Evolutionary conservation across 2,888 invertebrate genomes (phyloP), one percentile per base, ranked within the genome.

Genomic region (Digitonthophagus gazella): DNA sequence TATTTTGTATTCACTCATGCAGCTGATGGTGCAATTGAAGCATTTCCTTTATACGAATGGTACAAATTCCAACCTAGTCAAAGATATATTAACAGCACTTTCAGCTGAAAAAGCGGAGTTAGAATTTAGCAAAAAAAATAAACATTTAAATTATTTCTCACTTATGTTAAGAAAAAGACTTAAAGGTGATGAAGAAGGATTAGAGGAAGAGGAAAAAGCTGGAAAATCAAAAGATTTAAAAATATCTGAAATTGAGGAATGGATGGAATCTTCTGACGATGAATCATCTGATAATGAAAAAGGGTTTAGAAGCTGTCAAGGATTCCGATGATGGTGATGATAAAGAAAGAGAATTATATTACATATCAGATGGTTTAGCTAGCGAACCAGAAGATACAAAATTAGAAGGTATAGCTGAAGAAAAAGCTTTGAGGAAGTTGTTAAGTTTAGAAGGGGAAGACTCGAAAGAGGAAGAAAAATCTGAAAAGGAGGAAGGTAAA

Each of bases 1-100:
- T 99, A 97, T 82, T 99, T 97, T 81, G 95, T 99, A 11, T 99
- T 99, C 80, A 96, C 96, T 0, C 97, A 98, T 83, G 96, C 96
- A 0, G 89, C 93, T 0, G 97, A 97, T 82, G 96, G 96, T 6
- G 93, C 93, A 0, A 97, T 98, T 78, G 97, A 98, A 82, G 98
- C 98, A 0, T 96, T 93, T 83, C 97, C 97, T 0, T 86, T 99
- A 5, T 92, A 95, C 67, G 98, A 99, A 83, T 99, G 97, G 97
- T 96, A 96, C 81, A 95, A 95, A 80, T 97, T 96, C 81, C 91
- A 93, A 77, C 93, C 95, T 0, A 91, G 93, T 68, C 93, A 94
- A 76, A 86, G 92, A 65, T 98, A 98, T 81, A 98, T n/a, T n/a
- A n/a, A n/a, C 98, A 83, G 91, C 97, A 0, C 84, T 99, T 11